Conservation (phyloP, 2,888 invertebrate genomes). For the Carterocephalus palaemon region DNA sequence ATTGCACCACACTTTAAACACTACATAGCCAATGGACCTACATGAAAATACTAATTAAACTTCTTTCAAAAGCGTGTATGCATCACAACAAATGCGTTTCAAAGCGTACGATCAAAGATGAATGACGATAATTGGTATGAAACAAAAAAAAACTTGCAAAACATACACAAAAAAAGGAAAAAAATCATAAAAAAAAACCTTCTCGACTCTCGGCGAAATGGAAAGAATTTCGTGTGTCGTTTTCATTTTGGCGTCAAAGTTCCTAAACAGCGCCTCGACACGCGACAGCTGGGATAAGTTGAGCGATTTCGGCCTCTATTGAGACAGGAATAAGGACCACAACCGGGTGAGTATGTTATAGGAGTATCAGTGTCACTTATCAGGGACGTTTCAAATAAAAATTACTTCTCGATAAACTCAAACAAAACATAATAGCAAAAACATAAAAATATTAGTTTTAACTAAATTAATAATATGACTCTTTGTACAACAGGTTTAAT, state of each 20-base stretch:
- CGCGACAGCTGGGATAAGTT: slow-evolving; percentile 72
- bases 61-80: slow-evolving; percentile 18
- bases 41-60: no score
- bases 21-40: no score
- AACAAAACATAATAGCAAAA: no score
- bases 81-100: slow-evolving; percentile 14
- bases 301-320: slow-evolving; percentile 73
- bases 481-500: no score
- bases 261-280: slow-evolving; percentile 65
- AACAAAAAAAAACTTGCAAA: slow-evolving; percentile 1
- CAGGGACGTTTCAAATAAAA: slow-evolving; percentile 18
- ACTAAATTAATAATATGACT: no score
- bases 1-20: no score
- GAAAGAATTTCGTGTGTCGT: slow-evolving; percentile 66
- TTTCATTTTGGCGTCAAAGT: slow-evolving; percentile 64
- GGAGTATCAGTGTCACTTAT: slow-evolving; percentile 7
- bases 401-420: slow-evolving; percentile 16
- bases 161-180: slow-evolving; percentile 18
- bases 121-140: background rate
- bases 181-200: slow-evolving; percentile 52
- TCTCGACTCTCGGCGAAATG: slow-evolving; percentile 64
- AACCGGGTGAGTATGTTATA: slow-evolving; percentile 36
- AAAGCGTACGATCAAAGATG: slow-evolving; percentile 19
- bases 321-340: slow-evolving; percentile 42
- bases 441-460: no score